phyloP scores from a whole-genome alignment of 2,888 invertebrate genomes.

The Agapetus fuscipes region DNA sequence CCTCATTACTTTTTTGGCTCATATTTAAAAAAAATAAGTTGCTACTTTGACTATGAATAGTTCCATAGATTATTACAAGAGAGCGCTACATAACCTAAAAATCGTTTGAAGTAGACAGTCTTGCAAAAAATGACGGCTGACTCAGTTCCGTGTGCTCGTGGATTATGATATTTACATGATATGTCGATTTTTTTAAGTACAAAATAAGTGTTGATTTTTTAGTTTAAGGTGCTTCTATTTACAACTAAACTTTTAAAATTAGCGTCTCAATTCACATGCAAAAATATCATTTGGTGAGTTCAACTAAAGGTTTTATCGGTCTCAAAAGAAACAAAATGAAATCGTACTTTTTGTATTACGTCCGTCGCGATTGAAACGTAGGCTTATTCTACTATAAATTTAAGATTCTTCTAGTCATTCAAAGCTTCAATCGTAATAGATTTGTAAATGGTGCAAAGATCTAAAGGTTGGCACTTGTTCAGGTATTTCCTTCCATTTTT shows the following conservation, averaged over 20 bases:
- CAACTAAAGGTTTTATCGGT: background rate
- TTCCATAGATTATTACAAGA: slow-evolving; percentile 15
- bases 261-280: slow-evolving; percentile 12
- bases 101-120: slow-evolving; percentile 30
- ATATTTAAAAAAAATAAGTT: slow-evolving; percentile 23
- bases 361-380: background rate
- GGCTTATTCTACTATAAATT: too few species aligned
- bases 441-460: too few species aligned
- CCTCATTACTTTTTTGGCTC: too few species aligned
- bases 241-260: slow-evolving; percentile 6
- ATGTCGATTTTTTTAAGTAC: slow-evolving; percentile 7
- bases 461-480: too few species aligned
- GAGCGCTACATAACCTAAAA: slow-evolving; percentile 19
- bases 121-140: slow-evolving; percentile 46
- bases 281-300: slow-evolving; percentile 4
- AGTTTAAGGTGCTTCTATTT: slow-evolving; percentile 14
- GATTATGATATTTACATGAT: slow-evolving; percentile 45
- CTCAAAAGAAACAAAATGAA: background rate
- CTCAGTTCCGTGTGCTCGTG: slow-evolving; percentile 46
- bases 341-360: background rate
- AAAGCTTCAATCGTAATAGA: too few species aligned
- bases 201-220: slow-evolving; percentile 15
- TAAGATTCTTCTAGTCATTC: too few species aligned
- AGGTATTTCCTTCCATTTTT: too few species aligned
- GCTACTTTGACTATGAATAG: slow-evolving; percentile 24